Base-by-base conservation (phyloP, 2,888 invertebrate genomes). In the Archips crataeganus region DNA sequence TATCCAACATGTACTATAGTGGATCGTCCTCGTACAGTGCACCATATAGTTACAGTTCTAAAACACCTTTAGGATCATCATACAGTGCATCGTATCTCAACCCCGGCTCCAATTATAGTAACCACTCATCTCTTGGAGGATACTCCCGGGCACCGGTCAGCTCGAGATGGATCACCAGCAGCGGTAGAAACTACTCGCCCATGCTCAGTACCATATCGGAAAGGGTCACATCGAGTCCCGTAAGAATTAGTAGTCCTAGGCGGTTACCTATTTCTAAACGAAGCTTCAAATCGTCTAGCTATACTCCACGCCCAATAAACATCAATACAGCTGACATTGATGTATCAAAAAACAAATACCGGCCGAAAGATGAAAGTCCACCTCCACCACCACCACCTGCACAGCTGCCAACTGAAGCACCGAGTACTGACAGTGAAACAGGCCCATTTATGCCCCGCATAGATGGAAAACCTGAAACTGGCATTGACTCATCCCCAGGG, bases 251-350 rank as follows among this genome's bases (percentile, higher is more conserved):
- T 74, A 94, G 94, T 75, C 94, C 94, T 2, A 86, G 94, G 77
- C 87, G 94, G 77, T 82, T 89, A 70, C 89, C 95, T 85, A 82
- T 95, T 93, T 65, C 96, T 89, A 77, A 95, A 92, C 87, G 91
- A 95, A 85, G 79, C 69, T 85, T 93, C 87, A 78, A 92, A 82
- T 78, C 95, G 87, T 79, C 90, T 79, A 81, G 87, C 83, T 86
- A 93, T 78, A 90, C 89, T 59, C 91, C 96, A 2, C 95, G 96
- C 69, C 97, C 97, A 1, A 96, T 97, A 66, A 95, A 96, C 78
- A 97, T 98, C 77, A 97, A 98, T 87, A 98, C 98, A 2, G 97
- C 97, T 45, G 97, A 98, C 85, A 98, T 98, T 78, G 98, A 98
- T 86, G 98, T 98, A 0, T 97, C 97, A 0, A 95, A 95, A 76